A percentile compares a stretch with the other conserved stretches of the same genome.
Conservation (phyloP, 2,797 vertebrate genomes). For the Orientallactaga sibirica region DNA sequence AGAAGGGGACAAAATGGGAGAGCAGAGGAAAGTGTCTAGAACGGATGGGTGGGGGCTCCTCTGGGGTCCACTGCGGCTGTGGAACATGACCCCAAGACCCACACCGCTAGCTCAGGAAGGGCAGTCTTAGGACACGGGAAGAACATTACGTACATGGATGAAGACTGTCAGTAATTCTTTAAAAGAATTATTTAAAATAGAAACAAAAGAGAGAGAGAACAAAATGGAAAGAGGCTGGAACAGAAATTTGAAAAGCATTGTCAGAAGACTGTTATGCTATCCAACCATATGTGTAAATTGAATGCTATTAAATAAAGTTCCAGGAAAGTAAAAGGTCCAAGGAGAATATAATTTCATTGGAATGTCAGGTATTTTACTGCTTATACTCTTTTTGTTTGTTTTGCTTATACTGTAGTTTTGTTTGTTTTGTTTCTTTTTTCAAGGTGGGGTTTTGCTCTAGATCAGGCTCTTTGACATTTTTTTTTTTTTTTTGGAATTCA, state of each 20-base stretch:
- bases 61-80: background rate
- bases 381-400: background rate
- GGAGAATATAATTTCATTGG: background rate
- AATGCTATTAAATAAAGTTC: background rate
- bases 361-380: background rate
- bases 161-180: too few relatives aligned
- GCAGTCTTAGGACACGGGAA: background rate
- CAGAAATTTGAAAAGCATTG: background rate
- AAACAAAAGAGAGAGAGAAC: too few relatives aligned
- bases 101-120: background rate
- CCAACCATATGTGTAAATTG: background rate
- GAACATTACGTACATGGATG: too few relatives aligned
- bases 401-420: too few relatives aligned
- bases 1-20: background rate
- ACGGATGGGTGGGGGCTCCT: background rate
- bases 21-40: background rate
- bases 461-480: too few relatives aligned
- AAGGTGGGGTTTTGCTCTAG: too few relatives aligned
- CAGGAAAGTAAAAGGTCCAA: slow-evolving; percentile 31
- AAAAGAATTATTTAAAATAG: too few relatives aligned
- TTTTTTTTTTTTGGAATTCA: too few relatives aligned
- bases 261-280: background rate
- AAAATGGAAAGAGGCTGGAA: background rate
- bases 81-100: background rate
- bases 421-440: too few relatives aligned